phyloP scores from a whole-genome alignment of 1,140 invertebrate species.

The Platorchestia sp. region DNA sequence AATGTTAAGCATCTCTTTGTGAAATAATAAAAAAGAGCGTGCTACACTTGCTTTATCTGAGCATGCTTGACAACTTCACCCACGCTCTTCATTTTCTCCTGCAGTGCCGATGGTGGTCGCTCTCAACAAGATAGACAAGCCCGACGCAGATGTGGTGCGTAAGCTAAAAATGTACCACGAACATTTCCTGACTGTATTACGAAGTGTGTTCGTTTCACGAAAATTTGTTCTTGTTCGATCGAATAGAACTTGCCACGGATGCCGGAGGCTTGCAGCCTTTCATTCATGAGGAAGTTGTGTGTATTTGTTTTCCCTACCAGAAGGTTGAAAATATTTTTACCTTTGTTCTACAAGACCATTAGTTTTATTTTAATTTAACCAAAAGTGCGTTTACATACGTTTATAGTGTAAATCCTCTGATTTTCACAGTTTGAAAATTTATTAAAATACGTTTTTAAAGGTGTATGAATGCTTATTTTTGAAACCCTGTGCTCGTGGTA shows the following conservation, averaged over 20 bases:
- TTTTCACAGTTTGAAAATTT: background rate
- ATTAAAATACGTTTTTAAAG: background rate
- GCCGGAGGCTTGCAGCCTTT: too few species aligned
- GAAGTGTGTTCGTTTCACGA: background rate
- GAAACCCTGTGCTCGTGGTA: background rate
- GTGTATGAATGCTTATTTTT: background rate
- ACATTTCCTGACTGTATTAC: background rate
- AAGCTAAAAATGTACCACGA: background rate
- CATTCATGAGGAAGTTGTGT: background rate
- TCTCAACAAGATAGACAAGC: conserved; percentile 99
- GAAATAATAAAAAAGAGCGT: too few species aligned
- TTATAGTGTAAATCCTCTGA: background rate
- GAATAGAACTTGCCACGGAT: background rate
- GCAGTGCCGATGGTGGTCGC: conserved; percentile 94
- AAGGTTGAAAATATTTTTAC: background rate
- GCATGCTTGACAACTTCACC: background rate
- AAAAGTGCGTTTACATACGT: background rate
- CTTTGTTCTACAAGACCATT: background rate
- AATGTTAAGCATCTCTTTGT: too few species aligned
- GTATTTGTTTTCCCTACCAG: background rate
- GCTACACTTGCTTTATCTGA: too few species aligned
- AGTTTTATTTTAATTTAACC: too few species aligned
- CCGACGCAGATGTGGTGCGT: conserved; percentile 85
- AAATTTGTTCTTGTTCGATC: background rate
- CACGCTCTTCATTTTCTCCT: background rate